phyloP scores from a whole-genome alignment of 2,113 vertebrate genomes.

The Oryzias woworae region DNA sequence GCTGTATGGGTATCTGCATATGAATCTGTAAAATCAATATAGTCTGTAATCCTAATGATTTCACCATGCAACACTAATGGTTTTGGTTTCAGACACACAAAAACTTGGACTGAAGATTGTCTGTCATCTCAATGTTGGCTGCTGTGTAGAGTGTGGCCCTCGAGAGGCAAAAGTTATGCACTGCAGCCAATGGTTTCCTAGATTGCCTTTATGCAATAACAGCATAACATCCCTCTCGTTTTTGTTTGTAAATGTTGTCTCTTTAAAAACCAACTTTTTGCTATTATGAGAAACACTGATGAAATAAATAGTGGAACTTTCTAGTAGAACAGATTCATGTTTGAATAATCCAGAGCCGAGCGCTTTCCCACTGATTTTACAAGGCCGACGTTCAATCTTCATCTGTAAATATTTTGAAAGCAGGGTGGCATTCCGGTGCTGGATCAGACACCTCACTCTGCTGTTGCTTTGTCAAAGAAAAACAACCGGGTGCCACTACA shows the following conservation, averaged over 20 bases:
- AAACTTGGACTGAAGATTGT: not conserved
- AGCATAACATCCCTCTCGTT: conserved; percentile 2
- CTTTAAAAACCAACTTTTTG: not conserved
- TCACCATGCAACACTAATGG: not conserved
- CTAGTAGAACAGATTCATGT: conserved; percentile 8
- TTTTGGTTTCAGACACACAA: not conserved
- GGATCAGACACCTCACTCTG: conserved; percentile 19
- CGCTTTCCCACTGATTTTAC: conserved; percentile 6
- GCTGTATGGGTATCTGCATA: not conserved
- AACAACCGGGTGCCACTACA: conserved; percentile 23
- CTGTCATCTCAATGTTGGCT: too few species aligned
- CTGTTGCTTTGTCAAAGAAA: conserved; percentile 24
- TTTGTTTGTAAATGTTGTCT: conserved; percentile 2
- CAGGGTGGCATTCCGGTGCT: conserved; percentile 32
- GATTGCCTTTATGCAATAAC: not conserved
- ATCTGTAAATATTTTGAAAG: conserved; percentile 7
- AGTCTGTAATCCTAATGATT: too few species aligned
- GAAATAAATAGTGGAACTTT: not conserved
- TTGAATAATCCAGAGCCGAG: conserved; percentile 27
- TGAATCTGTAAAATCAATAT: not conserved
- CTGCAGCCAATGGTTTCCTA: not conserved
- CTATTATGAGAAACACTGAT: conserved; percentile 1
- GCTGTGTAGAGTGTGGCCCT: too few species aligned
- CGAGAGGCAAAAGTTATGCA: too few species aligned
- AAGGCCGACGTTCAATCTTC: conserved; percentile 30